These are phyloP conservation scores for Eupithecia tripunctaria DNA, from an alignment of 2,888 invertebrate genomes.

Conservation along the genomic window DNA sequence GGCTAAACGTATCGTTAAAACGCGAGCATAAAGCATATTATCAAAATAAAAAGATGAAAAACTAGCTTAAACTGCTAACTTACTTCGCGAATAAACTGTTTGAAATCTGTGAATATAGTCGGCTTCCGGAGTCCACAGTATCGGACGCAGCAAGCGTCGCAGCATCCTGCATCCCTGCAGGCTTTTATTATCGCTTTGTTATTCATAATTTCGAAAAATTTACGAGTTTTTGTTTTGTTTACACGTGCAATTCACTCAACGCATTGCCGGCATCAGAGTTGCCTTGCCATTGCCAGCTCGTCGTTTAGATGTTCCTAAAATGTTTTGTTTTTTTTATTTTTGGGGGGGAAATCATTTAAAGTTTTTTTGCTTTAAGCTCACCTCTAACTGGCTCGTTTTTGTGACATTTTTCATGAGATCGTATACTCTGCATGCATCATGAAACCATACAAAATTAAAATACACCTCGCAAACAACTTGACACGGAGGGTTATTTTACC, in stretches of 20 bases:
- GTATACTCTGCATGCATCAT: neutral
- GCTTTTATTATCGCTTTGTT: conserved; percentile 77
- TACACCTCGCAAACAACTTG: neutral
- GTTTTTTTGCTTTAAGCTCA: too few species aligned
- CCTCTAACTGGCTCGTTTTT: neutral
- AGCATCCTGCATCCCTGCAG: conserved; percentile 85
- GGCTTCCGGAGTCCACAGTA: conserved; percentile 86
- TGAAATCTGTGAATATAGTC: conserved; percentile 81
- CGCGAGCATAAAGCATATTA: neutral
- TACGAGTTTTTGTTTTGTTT: conserved; percentile 1
- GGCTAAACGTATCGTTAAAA: neutral
- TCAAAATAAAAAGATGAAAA: neutral
- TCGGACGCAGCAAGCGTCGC: conserved; percentile 88
- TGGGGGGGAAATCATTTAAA: too few species aligned
- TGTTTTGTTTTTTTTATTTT: neutral
- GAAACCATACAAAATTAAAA: neutral
- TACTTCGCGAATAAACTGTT: conserved; percentile 80
- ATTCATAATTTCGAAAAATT: conserved; percentile 61
- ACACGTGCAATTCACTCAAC: neutral
- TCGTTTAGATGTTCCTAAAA: neutral
- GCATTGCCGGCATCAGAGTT: neutral
- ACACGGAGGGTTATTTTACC: neutral
- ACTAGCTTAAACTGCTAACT: conserved; percentile 43
- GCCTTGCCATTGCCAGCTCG: too few species aligned
- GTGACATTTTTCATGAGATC: neutral